Evolutionary conservation across 2,113 vertebrate species (phyloP).

Genomic region (Brachirus orientalis): DNA sequence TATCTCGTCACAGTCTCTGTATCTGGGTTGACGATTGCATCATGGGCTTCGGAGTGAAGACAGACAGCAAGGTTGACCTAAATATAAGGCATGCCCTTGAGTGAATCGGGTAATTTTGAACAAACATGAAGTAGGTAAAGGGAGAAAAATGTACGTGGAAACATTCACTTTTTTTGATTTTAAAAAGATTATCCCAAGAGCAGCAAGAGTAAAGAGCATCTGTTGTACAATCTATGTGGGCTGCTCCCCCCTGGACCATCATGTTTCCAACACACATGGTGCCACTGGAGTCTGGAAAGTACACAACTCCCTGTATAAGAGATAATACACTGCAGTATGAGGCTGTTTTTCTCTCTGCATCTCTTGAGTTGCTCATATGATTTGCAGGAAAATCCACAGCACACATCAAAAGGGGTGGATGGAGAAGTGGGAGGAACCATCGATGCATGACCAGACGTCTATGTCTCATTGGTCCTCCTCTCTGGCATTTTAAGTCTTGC

Average conservation of each 20-base stretch:
- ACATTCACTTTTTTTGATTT: not conserved
- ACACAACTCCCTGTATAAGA: conserved; percentile 30
- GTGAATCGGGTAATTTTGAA: conserved; percentile 38
- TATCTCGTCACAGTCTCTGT: conserved; percentile 37
- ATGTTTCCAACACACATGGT: conserved; percentile 34
- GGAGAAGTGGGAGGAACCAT: conserved; percentile 23
- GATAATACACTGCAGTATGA: conserved; percentile 58
- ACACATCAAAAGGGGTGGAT: conserved; percentile 70
- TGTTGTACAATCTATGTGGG: conserved; percentile 27
- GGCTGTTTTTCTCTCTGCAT: conserved; percentile 15
- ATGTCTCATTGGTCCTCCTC: conserved; percentile 70
- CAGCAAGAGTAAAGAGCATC: conserved; percentile 45
- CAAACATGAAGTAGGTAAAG: conserved; percentile 17
- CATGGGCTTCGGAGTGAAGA: conserved; percentile 45
- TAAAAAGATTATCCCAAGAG: conserved; percentile 11
- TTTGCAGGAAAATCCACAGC: conserved; percentile 66
- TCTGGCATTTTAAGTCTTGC: conserved; percentile 66
- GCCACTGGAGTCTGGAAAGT: conserved; percentile 24
- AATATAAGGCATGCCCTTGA: conserved; percentile 71
- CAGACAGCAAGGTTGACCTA: conserved; percentile 71
- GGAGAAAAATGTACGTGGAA: conserved; percentile 4
- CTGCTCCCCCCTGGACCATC: conserved; percentile 30
- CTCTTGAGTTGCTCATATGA: conserved; percentile 29
- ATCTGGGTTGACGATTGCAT: conserved; percentile 70
- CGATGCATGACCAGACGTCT: conserved; percentile 70